Evolutionary conservation across 2,888 invertebrate species (phyloP).

Genomic region (Meteorus cinctellus): DNA sequence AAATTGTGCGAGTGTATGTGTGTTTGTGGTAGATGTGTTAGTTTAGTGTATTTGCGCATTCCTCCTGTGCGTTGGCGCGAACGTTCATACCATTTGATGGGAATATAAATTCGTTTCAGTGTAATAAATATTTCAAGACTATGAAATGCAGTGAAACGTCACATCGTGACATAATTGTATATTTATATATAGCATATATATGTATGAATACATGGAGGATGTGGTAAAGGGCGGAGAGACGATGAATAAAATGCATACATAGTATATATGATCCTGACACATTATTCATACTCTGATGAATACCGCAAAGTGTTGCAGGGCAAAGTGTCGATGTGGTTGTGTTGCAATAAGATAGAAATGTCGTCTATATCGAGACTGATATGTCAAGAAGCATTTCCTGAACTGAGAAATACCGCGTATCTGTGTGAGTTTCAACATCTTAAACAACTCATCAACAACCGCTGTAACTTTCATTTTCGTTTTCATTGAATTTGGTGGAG

Average conservation of each 20-base stretch:
- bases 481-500: too few relatives aligned
- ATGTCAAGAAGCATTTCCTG: background rate
- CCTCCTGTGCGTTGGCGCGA: too few relatives aligned
- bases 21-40: too few relatives aligned
- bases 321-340: slow-evolving; percentile 16
- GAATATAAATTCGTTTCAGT: background rate
- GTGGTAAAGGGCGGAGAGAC: background rate
- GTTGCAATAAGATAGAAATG: slow-evolving; percentile 29
- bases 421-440: too few relatives aligned
- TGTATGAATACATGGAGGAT: background rate
- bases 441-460: too few relatives aligned
- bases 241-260: background rate
- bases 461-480: too few relatives aligned
- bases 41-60: too few relatives aligned
- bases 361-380: slow-evolving; percentile 33
- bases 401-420: background rate
- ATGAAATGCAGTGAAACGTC: background rate
- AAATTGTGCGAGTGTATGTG: background rate
- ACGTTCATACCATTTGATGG: background rate
- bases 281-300: slow-evolving; percentile 18
- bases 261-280: background rate
- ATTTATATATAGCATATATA: slow-evolving; percentile 1
- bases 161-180: background rate
- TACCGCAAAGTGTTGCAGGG: background rate
- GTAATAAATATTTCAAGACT: background rate